Evolutionary conservation across 35 echinoderm and acorn worm genomes (phyloP).

Genomic region (Diadema setosum): DNA sequence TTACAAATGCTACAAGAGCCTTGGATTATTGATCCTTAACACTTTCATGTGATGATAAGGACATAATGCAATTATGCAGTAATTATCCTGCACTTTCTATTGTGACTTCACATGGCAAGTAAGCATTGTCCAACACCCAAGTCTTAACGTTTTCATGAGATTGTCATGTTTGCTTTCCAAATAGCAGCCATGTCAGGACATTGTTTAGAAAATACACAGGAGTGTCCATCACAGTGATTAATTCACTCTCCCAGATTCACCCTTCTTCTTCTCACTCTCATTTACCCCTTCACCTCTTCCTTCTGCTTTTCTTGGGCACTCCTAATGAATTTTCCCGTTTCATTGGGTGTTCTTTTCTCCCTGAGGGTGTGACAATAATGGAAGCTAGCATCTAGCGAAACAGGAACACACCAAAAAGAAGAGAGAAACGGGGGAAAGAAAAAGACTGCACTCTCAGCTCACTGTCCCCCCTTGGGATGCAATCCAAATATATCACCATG

Average conservation of each 20-base stretch:
- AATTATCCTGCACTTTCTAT: no score
- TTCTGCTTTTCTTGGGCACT: background rate
- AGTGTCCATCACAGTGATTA: conserved; percentile 4
- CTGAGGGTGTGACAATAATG: background rate
- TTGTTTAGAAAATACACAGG: conserved; percentile 21
- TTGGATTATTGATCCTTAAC: no score
- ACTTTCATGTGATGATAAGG: no score
- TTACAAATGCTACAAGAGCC: no score
- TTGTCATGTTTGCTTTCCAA: background rate
- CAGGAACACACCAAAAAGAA: background rate
- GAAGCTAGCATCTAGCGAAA: conserved; percentile 1
- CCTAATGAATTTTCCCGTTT: conserved; percentile 21
- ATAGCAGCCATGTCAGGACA: background rate
- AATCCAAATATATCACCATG: conserved; percentile 14
- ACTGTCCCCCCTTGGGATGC: background rate
- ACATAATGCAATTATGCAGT: no score
- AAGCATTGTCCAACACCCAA: no score
- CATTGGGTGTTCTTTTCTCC: conserved; percentile 8
- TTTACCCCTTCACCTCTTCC: background rate
- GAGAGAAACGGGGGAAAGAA: background rate
- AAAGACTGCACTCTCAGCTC: background rate
- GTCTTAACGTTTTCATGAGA: no score
- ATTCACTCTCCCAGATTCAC: background rate
- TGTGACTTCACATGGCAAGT: no score
- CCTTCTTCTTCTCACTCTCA: background rate